phyloP scores from a whole-genome alignment of 1,140 invertebrate species.

The Atopsyche davidsoni region DNA sequence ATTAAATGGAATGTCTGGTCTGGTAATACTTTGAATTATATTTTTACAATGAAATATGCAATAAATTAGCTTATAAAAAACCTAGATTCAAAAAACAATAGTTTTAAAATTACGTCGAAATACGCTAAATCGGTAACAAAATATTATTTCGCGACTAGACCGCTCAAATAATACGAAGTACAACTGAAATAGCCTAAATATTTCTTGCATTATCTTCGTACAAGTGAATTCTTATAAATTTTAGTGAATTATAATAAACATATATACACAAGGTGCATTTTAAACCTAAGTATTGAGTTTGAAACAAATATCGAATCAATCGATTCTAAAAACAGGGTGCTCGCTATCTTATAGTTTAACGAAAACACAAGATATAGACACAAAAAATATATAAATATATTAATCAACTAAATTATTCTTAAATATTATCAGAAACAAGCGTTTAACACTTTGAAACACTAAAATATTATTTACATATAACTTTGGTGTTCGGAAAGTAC shows the following conservation, averaged over 20 bases:
- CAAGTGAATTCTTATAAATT: not conserved
- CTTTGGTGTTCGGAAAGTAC: slow-evolving; percentile 11
- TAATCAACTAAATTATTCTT: not conserved
- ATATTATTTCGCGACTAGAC: not conserved
- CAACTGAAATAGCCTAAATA: no score
- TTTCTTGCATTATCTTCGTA: not conserved
- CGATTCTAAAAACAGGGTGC: not conserved
- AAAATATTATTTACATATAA: slow-evolving; percentile 10
- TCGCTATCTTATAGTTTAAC: not conserved
- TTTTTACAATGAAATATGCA: not conserved
- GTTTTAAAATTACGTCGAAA: not conserved
- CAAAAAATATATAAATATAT: slow-evolving; percentile 3
- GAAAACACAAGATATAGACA: not conserved
- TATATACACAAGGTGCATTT: not conserved
- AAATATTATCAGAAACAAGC: slow-evolving; percentile 16
- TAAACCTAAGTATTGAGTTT: not conserved
- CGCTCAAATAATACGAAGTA: no score
- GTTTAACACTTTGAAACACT: slow-evolving; percentile 17
- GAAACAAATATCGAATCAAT: not conserved
- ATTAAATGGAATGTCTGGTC: no score
- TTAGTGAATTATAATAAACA: not conserved
- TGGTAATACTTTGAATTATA: no score
- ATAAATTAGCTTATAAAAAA: not conserved
- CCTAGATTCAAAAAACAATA: not conserved
- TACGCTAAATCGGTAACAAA: not conserved